A percentile compares a stretch with the other conserved stretches of the same genome.
Conservation (phyloP, 2,113 vertebrate genomes). For the Pseudorhombus dupliciocellatus region DNA sequence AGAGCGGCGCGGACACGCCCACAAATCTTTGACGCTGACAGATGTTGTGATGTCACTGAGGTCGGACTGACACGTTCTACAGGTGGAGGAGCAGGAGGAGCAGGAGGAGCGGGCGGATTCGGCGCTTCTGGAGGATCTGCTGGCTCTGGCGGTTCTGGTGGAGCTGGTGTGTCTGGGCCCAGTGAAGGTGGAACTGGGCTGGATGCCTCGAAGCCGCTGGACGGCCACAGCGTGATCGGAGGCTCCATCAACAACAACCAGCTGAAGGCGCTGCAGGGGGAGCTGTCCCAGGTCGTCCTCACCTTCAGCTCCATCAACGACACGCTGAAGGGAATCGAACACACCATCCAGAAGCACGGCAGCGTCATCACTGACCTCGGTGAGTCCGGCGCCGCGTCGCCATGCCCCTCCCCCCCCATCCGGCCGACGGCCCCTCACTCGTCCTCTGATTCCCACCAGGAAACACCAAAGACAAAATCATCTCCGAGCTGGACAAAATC, state of each 20-base stretch:
- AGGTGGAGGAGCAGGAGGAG: no score
- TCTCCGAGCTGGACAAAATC: slow-evolving; percentile 91
- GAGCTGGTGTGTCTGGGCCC: not conserved
- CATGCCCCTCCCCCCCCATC: not conserved
- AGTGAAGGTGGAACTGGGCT: slow-evolving; percentile 29
- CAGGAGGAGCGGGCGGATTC: no score
- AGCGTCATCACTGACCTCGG: slow-evolving; percentile 86
- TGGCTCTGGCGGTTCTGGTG: slow-evolving; percentile 14
- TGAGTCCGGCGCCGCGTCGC: slow-evolving; percentile 14
- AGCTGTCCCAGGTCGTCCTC: slow-evolving; percentile 85
- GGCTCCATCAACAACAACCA: slow-evolving; percentile 80
- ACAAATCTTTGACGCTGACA: not conserved
- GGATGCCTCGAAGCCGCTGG: slow-evolving; percentile 81
- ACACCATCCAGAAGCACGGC: slow-evolving; percentile 86
- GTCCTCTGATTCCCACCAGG: slow-evolving; percentile 39
- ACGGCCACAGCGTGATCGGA: slow-evolving; percentile 88
- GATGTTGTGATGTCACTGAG: not conserved
- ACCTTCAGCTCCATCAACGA: slow-evolving; percentile 89
- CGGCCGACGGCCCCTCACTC: not conserved
- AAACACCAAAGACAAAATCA: slow-evolving; percentile 89
- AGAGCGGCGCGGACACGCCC: slow-evolving; percentile 39
- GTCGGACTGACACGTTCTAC: not conserved
- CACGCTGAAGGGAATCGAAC: slow-evolving; percentile 87
- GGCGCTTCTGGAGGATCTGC: no score
- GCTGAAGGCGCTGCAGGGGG: slow-evolving; percentile 85